Conservation (phyloP, 2,888 invertebrate genomes). For the Drosophila histrio region DNA sequence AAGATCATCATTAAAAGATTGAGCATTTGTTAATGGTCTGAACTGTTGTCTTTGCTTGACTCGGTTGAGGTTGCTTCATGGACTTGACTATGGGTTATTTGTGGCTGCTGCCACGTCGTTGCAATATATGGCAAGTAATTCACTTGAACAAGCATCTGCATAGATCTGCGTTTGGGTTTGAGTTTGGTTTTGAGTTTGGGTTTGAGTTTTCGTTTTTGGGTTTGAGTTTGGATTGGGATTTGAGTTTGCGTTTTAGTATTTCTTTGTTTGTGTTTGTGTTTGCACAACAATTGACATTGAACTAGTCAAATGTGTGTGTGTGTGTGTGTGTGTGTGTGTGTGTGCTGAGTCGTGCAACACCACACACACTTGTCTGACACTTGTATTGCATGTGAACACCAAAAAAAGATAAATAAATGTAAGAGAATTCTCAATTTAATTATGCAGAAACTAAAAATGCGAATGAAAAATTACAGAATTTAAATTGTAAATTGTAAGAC, state of each 20-base stretch:
- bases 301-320: conserved; percentile 45
- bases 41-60: conserved; percentile 11
- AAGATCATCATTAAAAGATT: too few species aligned
- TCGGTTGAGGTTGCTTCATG: conserved; percentile 47
- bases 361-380: conserved; percentile 29
- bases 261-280: conserved; percentile 22
- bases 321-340: conserved; percentile 15
- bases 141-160: conserved; percentile 39
- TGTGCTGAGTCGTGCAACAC: conserved; percentile 36
- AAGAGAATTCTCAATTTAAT: conserved; percentile 36
- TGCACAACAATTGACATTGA: conserved; percentile 68
- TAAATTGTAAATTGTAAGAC: conserved; percentile 46
- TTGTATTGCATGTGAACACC: conserved; percentile 36
- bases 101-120: conserved; percentile 30
- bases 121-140: conserved; percentile 61
- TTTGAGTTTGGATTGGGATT: conserved; percentile 18
- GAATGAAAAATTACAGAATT: conserved; percentile 46
- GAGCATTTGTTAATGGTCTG: conserved; percentile 2
- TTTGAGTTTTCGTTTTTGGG: conserved; percentile 7
- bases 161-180: conserved; percentile 13
- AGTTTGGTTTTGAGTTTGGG: background rate
- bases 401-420: background rate
- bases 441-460: conserved; percentile 27
- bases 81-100: conserved; percentile 35
- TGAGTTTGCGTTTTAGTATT: background rate